These are phyloP conservation scores for Julus scandinavius DNA, from an alignment of 2,888 invertebrate species.

Conservation along the genomic window DNA sequence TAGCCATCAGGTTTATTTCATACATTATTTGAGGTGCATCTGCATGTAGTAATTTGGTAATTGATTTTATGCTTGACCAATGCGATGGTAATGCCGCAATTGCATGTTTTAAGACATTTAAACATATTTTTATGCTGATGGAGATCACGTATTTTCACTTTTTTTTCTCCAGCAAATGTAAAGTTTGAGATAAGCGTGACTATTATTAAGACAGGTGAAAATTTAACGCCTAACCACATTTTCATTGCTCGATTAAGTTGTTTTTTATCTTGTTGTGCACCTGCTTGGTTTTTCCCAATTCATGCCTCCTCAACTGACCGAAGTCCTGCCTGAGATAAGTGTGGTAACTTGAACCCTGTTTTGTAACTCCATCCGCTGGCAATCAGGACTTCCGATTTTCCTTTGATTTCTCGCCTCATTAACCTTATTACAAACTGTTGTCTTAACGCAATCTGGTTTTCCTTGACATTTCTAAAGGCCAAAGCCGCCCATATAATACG, in stretches of 20 bases:
- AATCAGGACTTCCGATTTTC: background rate
- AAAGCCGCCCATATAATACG: background rate
- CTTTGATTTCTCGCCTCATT: constrained; percentile 30
- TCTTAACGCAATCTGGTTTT: constrained; percentile 30
- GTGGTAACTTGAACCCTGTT: background rate
- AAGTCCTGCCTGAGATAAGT: background rate
- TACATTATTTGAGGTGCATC: too few species aligned
- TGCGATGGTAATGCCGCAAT: too few species aligned
- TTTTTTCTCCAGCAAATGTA: background rate
- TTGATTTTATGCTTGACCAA: too few species aligned
- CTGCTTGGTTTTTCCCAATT: background rate
- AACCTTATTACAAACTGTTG: constrained; percentile 23
- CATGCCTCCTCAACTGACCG: background rate
- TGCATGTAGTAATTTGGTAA: too few species aligned
- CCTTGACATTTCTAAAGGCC: constrained; percentile 43
- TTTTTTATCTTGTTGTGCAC: background rate
- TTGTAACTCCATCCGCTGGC: constrained; percentile 2
- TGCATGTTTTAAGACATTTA: too few species aligned
- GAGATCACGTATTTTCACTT: background rate
- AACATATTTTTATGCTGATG: too few species aligned
- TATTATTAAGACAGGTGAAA: background rate
- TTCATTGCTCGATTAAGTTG: background rate
- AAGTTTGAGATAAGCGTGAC: background rate
- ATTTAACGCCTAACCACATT: constrained; percentile 27
- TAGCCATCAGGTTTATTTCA: too few species aligned